Evolutionary conservation across 2,113 vertebrate genomes (phyloP), one percentile per base, ranked within the genome.

Genomic region (Lamprotornis superbus): DNA sequence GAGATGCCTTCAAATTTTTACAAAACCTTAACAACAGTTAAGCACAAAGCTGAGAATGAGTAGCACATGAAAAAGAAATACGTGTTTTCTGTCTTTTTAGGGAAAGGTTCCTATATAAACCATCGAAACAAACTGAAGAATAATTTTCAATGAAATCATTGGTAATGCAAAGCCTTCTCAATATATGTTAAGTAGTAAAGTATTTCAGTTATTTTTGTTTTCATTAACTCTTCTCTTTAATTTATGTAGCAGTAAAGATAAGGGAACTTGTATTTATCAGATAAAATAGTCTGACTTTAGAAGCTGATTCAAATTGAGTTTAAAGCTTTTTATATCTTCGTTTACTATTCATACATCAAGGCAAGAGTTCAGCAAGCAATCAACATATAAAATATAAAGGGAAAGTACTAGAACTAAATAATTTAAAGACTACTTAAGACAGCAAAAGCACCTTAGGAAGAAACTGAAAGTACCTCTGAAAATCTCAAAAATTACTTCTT

Each of bases 361-460:
- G 87, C 42, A 97, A 89, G 60, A 91, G 31, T 95, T 97, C 39
- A 91, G 85, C 60, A 89, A 52, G 90, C 44, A 91, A 96, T 96
- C 95, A 97, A 92, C 59, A 56, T 68, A 86, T 42, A 57, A 96
- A 96, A 95, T 91, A 95, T 87, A 91, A 93, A 87, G 57, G 31
- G 60, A 68, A 91, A 67, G 86, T 92, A 94, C 68, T 87, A 87
- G 89, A 97, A 94, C 59, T 87, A 95, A 92, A 95, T 95, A 56
- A 65, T 91, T 94, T 95, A 89, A 88, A 93, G 31, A 89, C 88
- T 94, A 89, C 93, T 92, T 92, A 89, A 96, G 94, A 93, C 83
- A 96, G 95, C 46, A 91, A 95, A 97, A 96, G 79, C 83, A 94
- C 33, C 87, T 97, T 91, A 85, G 87, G 90, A 93, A 97, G 74